These are phyloP conservation scores for Panopea generosa DNA, from an alignment of 2,888 invertebrate genomes.

Conservation along the genomic window DNA sequence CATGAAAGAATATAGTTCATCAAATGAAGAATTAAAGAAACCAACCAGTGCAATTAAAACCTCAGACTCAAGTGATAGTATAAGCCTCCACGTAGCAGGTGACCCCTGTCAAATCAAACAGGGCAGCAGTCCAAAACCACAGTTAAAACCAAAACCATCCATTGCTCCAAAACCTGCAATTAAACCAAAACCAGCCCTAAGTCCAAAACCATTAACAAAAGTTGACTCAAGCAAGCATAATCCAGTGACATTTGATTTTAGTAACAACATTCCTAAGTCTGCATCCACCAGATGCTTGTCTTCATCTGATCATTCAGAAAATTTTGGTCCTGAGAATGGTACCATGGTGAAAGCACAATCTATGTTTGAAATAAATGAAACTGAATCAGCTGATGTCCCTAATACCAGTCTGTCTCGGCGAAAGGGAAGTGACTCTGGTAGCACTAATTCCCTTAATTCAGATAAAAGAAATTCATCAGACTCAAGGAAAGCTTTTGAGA, in stretches of 20 bases:
- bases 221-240: slow-evolving; percentile 20
- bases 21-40: not conserved
- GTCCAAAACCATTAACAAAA: slow-evolving; percentile 64
- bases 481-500: slow-evolving; percentile 56
- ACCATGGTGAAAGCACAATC: slow-evolving; percentile 53
- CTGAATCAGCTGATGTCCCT: slow-evolving; percentile 2
- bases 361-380: slow-evolving; percentile 56
- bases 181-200: slow-evolving; percentile 70
- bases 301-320: not conserved
- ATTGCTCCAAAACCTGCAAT: slow-evolving; percentile 78
- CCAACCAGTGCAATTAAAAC: slow-evolving; percentile 23
- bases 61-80: too few species aligned
- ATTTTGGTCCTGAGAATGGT: not conserved
- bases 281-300: slow-evolving; percentile 36
- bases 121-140: slow-evolving; percentile 12
- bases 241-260: slow-evolving; percentile 32
- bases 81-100: not conserved
- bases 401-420: slow-evolving; percentile 14
- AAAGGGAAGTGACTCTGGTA: slow-evolving; percentile 22
- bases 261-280: slow-evolving; percentile 45
- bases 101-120: not conserved
- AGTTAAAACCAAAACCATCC: slow-evolving; percentile 63
- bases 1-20: not conserved
- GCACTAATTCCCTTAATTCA: slow-evolving; percentile 38
- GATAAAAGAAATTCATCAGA: slow-evolving; percentile 19